phyloP scores from a whole-genome alignment of 2,888 invertebrate species.

The Parnassius mnemosyne region DNA sequence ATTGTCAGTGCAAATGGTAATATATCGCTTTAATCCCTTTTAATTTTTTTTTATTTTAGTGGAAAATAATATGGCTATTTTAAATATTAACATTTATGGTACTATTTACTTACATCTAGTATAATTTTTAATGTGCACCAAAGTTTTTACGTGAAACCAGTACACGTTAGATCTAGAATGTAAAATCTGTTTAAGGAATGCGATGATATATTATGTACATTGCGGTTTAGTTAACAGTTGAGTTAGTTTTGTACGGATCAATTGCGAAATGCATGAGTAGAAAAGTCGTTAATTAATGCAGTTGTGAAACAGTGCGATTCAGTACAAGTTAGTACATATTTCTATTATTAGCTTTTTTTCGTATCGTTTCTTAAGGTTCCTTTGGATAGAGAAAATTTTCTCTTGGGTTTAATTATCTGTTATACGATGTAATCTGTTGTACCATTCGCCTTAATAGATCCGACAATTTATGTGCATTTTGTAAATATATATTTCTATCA shows the following conservation, averaged over 20 bases:
- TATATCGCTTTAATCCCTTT: conserved; percentile 32
- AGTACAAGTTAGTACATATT: conserved; percentile 10
- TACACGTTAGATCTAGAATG: conserved; percentile 1
- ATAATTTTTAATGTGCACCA: conserved; percentile 44
- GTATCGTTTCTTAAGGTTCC: conserved; percentile 16
- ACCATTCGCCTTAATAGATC: conserved; percentile 54
- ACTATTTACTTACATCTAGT: conserved; percentile 16
- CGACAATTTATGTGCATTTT: conserved; percentile 22
- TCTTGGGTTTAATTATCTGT: conserved; percentile 25
- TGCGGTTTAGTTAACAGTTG: conserved; percentile 11
- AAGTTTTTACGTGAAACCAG: conserved; percentile 26
- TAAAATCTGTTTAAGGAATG: conserved; percentile 2
- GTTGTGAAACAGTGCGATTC: not conserved
- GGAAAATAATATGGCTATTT: conserved; percentile 65
- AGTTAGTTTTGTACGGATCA: conserved; percentile 7
- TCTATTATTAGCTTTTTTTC: not conserved
- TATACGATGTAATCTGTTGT: conserved; percentile 46
- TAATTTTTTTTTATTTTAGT: conserved; percentile 33
- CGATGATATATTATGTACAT: conserved; percentile 24
- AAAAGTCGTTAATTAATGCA: not conserved
- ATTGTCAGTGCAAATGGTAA: conserved; percentile 29
- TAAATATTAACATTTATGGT: conserved; percentile 35
- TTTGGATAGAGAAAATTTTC: conserved; percentile 28
- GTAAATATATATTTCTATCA: conserved; percentile 1
- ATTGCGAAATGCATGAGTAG: not conserved